Conservation (phyloP, 2,888 invertebrate genomes). For the Aporophyla nigra region DNA sequence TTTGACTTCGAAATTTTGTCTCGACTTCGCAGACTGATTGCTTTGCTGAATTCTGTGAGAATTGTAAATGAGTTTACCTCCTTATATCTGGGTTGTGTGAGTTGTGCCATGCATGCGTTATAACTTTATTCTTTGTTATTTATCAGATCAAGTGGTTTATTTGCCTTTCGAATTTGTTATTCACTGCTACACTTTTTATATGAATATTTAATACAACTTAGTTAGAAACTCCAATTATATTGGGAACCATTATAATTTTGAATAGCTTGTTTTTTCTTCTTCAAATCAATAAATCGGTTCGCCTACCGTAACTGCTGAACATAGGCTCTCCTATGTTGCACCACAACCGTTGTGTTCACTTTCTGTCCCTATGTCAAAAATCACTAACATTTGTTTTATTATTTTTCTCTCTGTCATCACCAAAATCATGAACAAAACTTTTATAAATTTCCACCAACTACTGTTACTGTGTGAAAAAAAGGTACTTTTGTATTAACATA, state of each 20-base stretch:
- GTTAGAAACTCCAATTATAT: not conserved
- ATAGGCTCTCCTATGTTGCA: too few species aligned
- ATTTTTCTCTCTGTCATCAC: not conserved
- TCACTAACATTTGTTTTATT: not conserved
- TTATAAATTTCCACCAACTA: not conserved
- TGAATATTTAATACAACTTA: not conserved
- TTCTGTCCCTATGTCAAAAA: too few species aligned
- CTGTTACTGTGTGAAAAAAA: too few species aligned
- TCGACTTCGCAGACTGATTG: slow-evolving; percentile 70
- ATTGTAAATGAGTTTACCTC: slow-evolving; percentile 61
- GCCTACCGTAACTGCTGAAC: not conserved
- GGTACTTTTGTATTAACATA: not conserved
- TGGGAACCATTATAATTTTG: too few species aligned
- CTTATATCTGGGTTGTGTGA: slow-evolving; percentile 29
- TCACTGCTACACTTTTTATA: not conserved
- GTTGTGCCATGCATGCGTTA: slow-evolving; percentile 44
- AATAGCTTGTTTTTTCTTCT: not conserved
- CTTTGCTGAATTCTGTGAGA: slow-evolving; percentile 61
- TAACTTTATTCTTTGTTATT: slow-evolving; percentile 43
- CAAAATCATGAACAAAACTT: not conserved
- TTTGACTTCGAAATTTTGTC: slow-evolving; percentile 69
- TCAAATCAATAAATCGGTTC: not conserved
- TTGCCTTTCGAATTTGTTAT: slow-evolving; percentile 15
- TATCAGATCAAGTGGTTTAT: slow-evolving; percentile 32
- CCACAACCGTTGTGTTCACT: too few species aligned